A percentile compares a stretch with the other conserved stretches of the same genome.
Evolutionary conservation across 2,888 invertebrate species (phyloP).

Genomic region (Melolontha melolontha): DNA sequence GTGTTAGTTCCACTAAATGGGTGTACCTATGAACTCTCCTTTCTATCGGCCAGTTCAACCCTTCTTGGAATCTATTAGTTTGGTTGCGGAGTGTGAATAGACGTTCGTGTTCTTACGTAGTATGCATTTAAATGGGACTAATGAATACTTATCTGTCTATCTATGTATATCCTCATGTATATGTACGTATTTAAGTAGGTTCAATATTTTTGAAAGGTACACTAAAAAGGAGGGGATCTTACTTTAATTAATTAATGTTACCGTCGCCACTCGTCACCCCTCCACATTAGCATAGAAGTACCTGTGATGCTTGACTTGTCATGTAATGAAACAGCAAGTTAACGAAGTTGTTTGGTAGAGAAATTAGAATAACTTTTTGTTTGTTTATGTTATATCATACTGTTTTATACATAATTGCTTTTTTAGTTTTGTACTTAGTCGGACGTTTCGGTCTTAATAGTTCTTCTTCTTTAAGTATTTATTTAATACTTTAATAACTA

Average conservation of each 20-base stretch:
- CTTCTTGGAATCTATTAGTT: slow-evolving; percentile 35
- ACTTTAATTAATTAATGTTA: slow-evolving; percentile 29
- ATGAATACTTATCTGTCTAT: slow-evolving; percentile 24
- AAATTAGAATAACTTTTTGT: slow-evolving; percentile 13
- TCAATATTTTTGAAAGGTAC: slow-evolving; percentile 21
- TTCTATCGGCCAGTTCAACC: slow-evolving; percentile 35
- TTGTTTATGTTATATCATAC: too few relatives aligned
- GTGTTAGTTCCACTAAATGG: slow-evolving; percentile 35
- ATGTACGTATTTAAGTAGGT: slow-evolving; percentile 1
- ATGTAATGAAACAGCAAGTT: slow-evolving; percentile 25
- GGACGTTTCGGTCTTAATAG: too few relatives aligned
- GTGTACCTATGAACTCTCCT: slow-evolving; percentile 30
- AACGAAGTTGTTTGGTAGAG: slow-evolving; percentile 1
- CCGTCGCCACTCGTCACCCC: slow-evolving; percentile 28
- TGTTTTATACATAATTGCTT: too few relatives aligned
- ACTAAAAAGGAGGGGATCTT: background rate
- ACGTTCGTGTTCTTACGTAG: slow-evolving; percentile 25
- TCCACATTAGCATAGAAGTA: slow-evolving; percentile 21
- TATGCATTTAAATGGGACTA: slow-evolving; percentile 36
- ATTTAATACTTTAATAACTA: too few relatives aligned
- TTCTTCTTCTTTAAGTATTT: too few relatives aligned
- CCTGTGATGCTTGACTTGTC: slow-evolving; percentile 27
- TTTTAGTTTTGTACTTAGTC: too few relatives aligned
- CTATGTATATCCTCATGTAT: slow-evolving; percentile 2
- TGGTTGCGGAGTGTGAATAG: slow-evolving; percentile 4